Evolutionary conservation across 2,113 vertebrate genomes (phyloP), one percentile per base, ranked within the genome.

Genomic region (Strix aluco): DNA sequence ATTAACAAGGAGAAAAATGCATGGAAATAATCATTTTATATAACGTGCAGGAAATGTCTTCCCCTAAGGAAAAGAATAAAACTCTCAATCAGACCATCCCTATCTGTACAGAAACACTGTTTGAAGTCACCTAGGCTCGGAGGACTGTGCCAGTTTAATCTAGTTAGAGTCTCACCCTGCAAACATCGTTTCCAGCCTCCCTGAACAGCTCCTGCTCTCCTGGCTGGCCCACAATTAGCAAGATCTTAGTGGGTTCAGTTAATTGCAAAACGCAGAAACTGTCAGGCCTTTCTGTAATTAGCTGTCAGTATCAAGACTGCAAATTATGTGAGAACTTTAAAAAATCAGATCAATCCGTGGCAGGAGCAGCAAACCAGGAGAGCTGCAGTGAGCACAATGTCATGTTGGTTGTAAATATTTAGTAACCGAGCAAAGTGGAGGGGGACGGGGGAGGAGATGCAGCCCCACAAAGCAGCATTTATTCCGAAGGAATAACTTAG

Each of bases 401-500:
- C 17, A 44, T 5, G 8, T 81, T 71, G 27, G 49, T 18, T 3
- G 3, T 61, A 88, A 84, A 81, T 54, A 57, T 52, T 88, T 74
- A 84, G 78, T 44, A 94, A 75, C 36, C 3, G 17, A 46, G 58
- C 20, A 65, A 94, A 91, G n/a, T 9, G 6, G 88, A 93, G 55
- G 59, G 47, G 49, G n/a, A 49, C 9, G 1, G 51, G 69, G 65
- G 91, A 92, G 40, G 40, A 86, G 44, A 94, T 14, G 23, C 52
- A 90, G 49, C 46, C 83, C 91, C 51, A 87, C 81, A 92, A 92
- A 89, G 84, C 57, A 82, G 62, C 49, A 55, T 85, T 94, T 86
- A 80, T 93, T 82, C 70, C 3, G 3, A 87, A 80, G 71, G 67
- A 95, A 95, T 97, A 89, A 91, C 70, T 91, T 58, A 58, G 70